phyloP scores from a whole-genome alignment of 2,113 vertebrate genomes.

The Phylloscopus trochiloides region DNA sequence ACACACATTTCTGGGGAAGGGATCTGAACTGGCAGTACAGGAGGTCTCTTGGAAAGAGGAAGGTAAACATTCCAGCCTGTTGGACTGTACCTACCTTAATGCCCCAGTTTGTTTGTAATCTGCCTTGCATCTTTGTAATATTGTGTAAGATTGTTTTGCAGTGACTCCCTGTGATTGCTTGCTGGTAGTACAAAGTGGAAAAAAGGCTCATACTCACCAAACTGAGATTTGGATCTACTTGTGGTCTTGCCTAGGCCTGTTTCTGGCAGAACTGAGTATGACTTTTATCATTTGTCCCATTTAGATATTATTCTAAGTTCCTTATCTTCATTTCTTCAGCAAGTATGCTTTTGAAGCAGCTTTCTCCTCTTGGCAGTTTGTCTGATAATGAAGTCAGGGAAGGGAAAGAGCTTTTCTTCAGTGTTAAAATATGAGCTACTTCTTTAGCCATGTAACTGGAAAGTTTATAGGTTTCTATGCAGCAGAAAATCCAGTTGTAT shows the following conservation, averaged over 20 bases:
- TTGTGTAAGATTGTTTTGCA: slow-evolving; percentile 17
- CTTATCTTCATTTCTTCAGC: slow-evolving; percentile 70
- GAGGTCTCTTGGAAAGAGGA: not conserved
- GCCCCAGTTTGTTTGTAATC: not conserved
- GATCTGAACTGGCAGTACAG: not conserved
- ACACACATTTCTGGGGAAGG: not conserved
- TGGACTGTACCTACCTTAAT: not conserved
- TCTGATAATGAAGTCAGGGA: slow-evolving; percentile 49
- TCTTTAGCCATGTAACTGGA: not conserved
- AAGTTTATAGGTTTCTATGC: not conserved
- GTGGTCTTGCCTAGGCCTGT: slow-evolving; percentile 57
- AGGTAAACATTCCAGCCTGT: not conserved
- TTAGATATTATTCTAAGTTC: slow-evolving; percentile 66
- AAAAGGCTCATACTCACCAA: slow-evolving; percentile 29
- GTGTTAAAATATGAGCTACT: not conserved
- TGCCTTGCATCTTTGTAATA: not conserved
- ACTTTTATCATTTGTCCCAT: slow-evolving; percentile 65
- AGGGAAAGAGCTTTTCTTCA: not conserved
- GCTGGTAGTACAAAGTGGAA: slow-evolving; percentile 12
- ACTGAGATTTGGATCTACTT: slow-evolving; percentile 45
- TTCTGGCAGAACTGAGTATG: slow-evolving; percentile 64
- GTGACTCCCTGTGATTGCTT: slow-evolving; percentile 36
- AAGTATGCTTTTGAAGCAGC: slow-evolving; percentile 64
- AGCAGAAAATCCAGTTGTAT: not conserved
- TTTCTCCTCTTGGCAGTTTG: slow-evolving; percentile 48